phyloP scores from a whole-genome alignment of 2,113 vertebrate genomes.

The Centropus unirufus region DNA sequence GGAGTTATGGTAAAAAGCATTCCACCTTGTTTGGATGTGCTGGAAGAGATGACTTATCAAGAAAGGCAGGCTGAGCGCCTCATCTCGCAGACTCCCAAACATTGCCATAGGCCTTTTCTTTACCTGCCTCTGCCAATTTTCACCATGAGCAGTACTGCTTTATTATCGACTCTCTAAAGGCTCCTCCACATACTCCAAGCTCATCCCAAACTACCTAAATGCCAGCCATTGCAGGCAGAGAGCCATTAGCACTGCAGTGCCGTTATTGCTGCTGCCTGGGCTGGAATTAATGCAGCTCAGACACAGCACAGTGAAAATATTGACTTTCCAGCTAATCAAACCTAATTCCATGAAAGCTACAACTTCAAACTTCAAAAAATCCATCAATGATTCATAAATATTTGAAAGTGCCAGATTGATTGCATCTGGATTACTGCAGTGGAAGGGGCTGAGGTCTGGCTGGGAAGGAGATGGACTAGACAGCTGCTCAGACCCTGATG shows the following conservation, averaged over 20 bases:
- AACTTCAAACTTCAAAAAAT: constrained; percentile 65
- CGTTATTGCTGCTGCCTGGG: constrained; percentile 8
- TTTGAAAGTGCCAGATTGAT: constrained; percentile 69
- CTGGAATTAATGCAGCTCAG: constrained; percentile 17
- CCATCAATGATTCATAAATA: constrained; percentile 77
- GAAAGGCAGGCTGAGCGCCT: neutral
- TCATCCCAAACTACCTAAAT: neutral
- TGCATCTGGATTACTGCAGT: neutral
- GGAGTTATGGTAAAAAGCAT: neutral
- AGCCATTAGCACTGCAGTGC: neutral
- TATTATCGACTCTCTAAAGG: neutral
- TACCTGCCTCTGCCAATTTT: neutral
- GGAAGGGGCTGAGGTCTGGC: neutral
- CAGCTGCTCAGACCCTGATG: neutral
- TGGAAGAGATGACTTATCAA: neutral
- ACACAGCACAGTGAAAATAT: constrained; percentile 58
- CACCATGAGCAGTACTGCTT: neutral
- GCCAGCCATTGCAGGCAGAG: neutral
- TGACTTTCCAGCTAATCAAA: constrained; percentile 76
- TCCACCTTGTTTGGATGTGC: neutral
- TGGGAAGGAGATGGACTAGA: neutral
- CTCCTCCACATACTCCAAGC: neutral
- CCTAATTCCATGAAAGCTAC: constrained; percentile 74
- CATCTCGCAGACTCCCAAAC: neutral
- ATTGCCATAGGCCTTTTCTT: neutral